Evolutionary conservation across 1,140 invertebrate species (phyloP).

Genomic region (Pissodes strobi): DNA sequence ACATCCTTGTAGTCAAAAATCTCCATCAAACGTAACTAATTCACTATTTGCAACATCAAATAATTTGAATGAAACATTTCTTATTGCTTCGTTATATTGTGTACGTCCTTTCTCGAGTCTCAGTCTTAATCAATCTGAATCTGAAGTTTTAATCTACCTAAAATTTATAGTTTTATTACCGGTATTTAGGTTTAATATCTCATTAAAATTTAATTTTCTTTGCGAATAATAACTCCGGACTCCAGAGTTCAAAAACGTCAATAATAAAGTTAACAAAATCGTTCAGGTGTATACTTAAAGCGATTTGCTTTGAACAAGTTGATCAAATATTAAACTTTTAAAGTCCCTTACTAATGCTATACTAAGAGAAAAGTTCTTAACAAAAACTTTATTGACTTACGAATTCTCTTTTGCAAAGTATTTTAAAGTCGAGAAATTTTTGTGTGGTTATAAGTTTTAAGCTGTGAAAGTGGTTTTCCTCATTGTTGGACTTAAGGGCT

Average conservation of each 20-base stretch:
- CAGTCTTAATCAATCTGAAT: no score
- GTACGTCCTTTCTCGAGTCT: no score
- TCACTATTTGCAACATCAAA: no score
- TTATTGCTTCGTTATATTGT: no score
- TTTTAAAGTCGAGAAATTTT: neutral
- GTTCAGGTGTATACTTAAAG: constrained; percentile 6
- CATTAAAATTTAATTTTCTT: constrained; percentile 1
- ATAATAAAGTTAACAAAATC: constrained; percentile 2
- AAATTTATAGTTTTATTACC: no score
- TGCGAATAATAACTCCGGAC: neutral
- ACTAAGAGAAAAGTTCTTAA: neutral
- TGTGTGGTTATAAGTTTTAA: neutral
- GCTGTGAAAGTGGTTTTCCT: neutral
- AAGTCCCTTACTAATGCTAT: neutral
- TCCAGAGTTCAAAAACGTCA: neutral
- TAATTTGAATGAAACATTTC: no score
- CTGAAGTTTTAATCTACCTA: no score
- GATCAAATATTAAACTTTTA: constrained; percentile 1
- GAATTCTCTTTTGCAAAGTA: neutral
- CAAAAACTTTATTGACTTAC: constrained; percentile 2
- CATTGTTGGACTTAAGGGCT: no score
- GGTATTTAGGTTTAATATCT: neutral
- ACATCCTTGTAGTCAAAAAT: no score
- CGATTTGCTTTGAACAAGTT: neutral
- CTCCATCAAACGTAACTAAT: no score